These are phyloP conservation scores for Isaurus tuberculatus DNA, from an alignment of 92 coral and sea anemone species.

Conservation along the genomic window DNA sequence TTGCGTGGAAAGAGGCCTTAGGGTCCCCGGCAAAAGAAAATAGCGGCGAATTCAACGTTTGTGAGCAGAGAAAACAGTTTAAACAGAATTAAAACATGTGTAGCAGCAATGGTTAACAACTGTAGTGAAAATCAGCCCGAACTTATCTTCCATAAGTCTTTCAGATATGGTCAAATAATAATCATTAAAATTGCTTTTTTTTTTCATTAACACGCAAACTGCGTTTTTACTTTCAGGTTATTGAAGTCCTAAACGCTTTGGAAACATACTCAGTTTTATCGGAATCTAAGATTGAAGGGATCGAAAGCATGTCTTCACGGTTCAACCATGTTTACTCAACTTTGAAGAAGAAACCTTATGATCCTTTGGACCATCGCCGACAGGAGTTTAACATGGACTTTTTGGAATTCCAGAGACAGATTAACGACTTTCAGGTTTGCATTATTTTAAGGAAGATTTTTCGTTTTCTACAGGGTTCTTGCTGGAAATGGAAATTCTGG, in stretches of 20 bases:
- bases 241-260: constrained; percentile 83
- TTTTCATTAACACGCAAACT: neutral
- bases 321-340: constrained; percentile 83
- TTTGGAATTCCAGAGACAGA: constrained; percentile 77
- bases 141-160: too few species aligned
- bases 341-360: constrained; percentile 84
- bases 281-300: constrained; percentile 90
- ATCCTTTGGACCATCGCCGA: constrained; percentile 85
- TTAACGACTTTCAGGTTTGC: constrained; percentile 76
- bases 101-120: too few species aligned
- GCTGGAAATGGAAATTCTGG: too few species aligned
- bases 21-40: too few species aligned
- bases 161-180: neutral
- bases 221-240: constrained; percentile 58
- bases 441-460: neutral
- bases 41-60: too few species aligned
- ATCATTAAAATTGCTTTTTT: neutral
- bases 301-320: constrained; percentile 76
- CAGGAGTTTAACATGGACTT: constrained; percentile 82
- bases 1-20: too few species aligned
- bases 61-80: too few species aligned
- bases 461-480: too few species aligned
- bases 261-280: constrained; percentile 88
- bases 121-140: too few species aligned
- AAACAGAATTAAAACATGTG: too few species aligned